Base-by-base conservation (phyloP, 2,113 vertebrate genomes). In the Anhinga rufa region DNA sequence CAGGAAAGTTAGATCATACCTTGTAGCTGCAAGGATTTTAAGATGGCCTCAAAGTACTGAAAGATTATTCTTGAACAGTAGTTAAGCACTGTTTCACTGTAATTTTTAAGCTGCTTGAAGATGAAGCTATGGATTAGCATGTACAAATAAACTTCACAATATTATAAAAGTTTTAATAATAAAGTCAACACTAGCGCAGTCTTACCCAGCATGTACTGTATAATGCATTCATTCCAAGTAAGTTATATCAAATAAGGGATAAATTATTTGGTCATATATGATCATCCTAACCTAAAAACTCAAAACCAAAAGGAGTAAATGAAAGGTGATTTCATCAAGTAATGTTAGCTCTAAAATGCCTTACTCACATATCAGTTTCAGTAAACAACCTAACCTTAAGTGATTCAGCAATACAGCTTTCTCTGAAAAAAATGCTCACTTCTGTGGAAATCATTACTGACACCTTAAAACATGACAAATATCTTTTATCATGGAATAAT, bases 171-270 rank as follows among this genome's bases (percentile, higher is more conserved):
- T 32, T 22, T 1, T 34, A 54, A 42, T 13, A 40, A 70, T 55
- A 48, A 68, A 87, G 15, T 28, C 38, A 92, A 31, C 48, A 65
- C 32, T 28, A 40, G 6, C 4, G 7, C 44, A 77, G 58, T 17
- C 34, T 65, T 44, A 81, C 31, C 64, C 7, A 3, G 36, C 34
- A 48, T 1, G 0, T 0, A 0, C 34, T 52, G 34, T 12, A 42
- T 17, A 77, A 64, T 0, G 1, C 3, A 32, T n/a, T 86, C 17
- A 55, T 32, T 90, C 29, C 64, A 90, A 26, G 10, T 31, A 42
- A 65, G 10, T 46, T 49, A 28, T 22, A 36, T 4, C 2, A 5
- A 85, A 22, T 28, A 80, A 44, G 6, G 13, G 51, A 74, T 24
- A 88, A 49, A 70, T 65, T 90, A 9, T 86, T 88, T 69, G 24